phyloP scores from a whole-genome alignment of 1,140 invertebrate genomes.

The Pissodes strobi region DNA sequence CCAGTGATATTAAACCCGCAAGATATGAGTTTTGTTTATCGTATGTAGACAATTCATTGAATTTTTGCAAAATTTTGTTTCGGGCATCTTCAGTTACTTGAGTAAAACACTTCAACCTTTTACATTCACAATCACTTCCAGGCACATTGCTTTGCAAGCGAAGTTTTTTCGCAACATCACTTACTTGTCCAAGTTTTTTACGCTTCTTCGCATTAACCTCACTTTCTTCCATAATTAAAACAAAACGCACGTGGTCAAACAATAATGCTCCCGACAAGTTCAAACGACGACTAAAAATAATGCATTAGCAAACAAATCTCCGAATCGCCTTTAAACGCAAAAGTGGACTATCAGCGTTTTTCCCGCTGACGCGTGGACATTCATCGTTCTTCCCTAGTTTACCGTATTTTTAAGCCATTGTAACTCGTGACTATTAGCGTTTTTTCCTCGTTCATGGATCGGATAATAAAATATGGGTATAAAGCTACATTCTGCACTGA shows the following conservation, averaged over 20 bases:
- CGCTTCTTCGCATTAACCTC: background rate
- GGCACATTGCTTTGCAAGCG: too few relatives aligned
- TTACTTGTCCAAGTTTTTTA: background rate
- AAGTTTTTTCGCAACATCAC: background rate
- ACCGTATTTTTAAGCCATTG: too few relatives aligned
- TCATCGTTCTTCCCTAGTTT: background rate
- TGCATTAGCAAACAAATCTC: background rate
- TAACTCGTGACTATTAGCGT: too few relatives aligned
- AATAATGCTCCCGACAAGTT: background rate
- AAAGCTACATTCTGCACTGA: background rate
- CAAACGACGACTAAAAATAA: too few relatives aligned
- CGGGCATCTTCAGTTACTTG: too few relatives aligned
- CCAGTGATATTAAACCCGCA: background rate
- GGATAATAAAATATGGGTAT: too few relatives aligned
- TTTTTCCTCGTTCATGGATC: background rate
- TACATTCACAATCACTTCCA: too few relatives aligned
- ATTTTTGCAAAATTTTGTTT: too few relatives aligned
- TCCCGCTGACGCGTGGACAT: background rate
- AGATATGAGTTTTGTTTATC: background rate
- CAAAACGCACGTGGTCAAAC: background rate
- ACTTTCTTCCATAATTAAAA: background rate
- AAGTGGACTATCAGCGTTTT: too few relatives aligned
- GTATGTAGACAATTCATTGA: background rate
- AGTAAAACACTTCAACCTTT: too few relatives aligned
- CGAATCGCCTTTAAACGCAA: background rate